Evolutionary conservation across 2,113 vertebrate genomes (phyloP).

Genomic region (Pygoscelis adeliae): DNA sequence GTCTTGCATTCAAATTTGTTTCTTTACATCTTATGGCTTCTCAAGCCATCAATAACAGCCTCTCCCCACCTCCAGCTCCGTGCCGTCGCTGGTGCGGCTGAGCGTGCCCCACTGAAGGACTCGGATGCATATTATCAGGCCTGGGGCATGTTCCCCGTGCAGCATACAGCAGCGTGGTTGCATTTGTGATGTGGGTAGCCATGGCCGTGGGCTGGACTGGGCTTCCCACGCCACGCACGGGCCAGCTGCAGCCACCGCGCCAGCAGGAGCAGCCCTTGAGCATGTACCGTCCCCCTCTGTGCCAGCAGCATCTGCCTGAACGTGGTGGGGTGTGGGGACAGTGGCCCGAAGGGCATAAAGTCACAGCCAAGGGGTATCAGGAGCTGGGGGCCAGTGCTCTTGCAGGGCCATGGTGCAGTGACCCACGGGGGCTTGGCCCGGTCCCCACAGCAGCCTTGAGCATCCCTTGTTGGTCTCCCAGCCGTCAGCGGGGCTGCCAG

Average conservation of each 20-base stretch:
- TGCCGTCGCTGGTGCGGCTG: rapidly evolving
- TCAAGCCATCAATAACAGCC: neutral
- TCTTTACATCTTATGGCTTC: neutral
- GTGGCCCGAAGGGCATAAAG: neutral
- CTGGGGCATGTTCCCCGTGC: rapidly evolving
- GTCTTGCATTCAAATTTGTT: neutral
- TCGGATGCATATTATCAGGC: rapidly evolving
- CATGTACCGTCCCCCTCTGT: rapidly evolving
- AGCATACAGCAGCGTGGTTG: neutral
- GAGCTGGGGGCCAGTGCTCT: neutral
- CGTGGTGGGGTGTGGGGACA: neutral
- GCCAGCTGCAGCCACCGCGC: neutral
- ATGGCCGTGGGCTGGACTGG: neutral
- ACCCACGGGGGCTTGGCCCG: rapidly evolving
- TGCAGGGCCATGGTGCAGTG: neutral
- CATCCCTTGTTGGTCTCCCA: neutral
- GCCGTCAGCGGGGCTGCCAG: neutral
- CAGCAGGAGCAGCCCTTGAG: neutral
- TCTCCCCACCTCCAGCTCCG: neutral
- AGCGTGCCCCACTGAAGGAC: neutral
- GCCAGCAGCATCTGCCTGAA: neutral
- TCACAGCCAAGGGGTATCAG: neutral
- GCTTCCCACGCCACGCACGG: rapidly evolving
- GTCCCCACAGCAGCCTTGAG: neutral
- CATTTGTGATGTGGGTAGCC: rapidly evolving